A percentile compares a stretch with the other conserved stretches of the same genome.
phyloP scores from a whole-genome alignment of 2,797 vertebrate genomes.

The Lates japonicus region DNA sequence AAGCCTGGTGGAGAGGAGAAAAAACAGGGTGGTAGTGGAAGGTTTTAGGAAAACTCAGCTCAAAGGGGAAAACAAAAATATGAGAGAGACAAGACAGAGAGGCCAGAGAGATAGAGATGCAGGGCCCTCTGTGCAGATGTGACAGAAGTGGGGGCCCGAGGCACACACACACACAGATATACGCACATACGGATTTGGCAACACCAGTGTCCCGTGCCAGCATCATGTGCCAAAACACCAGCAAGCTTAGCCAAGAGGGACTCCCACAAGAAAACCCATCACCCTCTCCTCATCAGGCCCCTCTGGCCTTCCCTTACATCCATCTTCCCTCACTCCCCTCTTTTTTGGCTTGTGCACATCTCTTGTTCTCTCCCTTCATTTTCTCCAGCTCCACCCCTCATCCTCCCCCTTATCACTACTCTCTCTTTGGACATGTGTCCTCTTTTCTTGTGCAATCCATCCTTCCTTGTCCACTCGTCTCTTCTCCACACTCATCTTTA shows the following conservation, averaged over 20 bases:
- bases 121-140: slow-evolving; percentile 47
- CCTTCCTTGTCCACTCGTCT: slow-evolving; percentile 11
- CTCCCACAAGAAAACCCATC: slow-evolving; percentile 50
- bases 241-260: slow-evolving; percentile 34
- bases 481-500: slow-evolving; percentile 20
- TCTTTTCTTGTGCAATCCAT: slow-evolving; percentile 17
- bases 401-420: slow-evolving; percentile 18
- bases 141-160: slow-evolving; percentile 25
- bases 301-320: slow-evolving; percentile 19
- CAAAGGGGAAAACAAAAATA: slow-evolving; percentile 11
- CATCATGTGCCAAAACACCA: slow-evolving; percentile 49
- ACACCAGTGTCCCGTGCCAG: slow-evolving; percentile 37
- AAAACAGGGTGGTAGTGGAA: neutral
- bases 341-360: slow-evolving; percentile 9
- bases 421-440: slow-evolving; percentile 4
- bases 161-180: slow-evolving; percentile 9
- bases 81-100: neutral
- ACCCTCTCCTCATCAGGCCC: slow-evolving; percentile 22
- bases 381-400: neutral
- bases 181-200: slow-evolving; percentile 29
- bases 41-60: neutral
- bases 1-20: neutral
- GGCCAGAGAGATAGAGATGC: slow-evolving; percentile 13
- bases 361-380: slow-evolving; percentile 12
- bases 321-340: neutral